Evolutionary conservation across 2,888 invertebrate species (phyloP).

Genomic region (Lepetodrilus schrolli): DNA sequence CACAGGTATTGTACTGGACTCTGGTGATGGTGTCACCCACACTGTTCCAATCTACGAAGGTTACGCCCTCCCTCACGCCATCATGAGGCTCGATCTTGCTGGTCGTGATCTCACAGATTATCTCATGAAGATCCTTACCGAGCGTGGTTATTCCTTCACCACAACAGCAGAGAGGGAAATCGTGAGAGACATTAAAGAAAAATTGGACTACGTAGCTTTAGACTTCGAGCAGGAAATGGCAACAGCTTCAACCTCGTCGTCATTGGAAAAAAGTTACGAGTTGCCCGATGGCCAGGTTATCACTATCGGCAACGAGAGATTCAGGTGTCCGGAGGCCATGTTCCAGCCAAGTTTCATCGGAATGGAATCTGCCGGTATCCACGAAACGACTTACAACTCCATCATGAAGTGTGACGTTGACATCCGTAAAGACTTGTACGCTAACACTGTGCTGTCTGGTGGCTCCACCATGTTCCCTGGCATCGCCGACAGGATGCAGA

Average conservation of each 20-base stretch:
- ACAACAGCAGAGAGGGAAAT: slow-evolving; percentile 91
- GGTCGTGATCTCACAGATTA: slow-evolving; percentile 65
- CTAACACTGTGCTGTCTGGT: slow-evolving; percentile 62
- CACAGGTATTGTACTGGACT: slow-evolving; percentile 95
- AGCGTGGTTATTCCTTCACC: slow-evolving; percentile 72
- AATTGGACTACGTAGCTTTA: slow-evolving; percentile 91
- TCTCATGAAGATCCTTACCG: slow-evolving; percentile 78
- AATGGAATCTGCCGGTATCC: slow-evolving; percentile 69
- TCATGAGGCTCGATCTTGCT: slow-evolving; percentile 59
- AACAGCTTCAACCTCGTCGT: slow-evolving; percentile 91
- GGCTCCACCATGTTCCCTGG: slow-evolving; percentile 70
- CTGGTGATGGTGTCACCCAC: slow-evolving; percentile 96
- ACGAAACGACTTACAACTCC: slow-evolving; percentile 63
- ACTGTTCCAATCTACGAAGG: slow-evolving; percentile 83
- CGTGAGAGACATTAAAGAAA: slow-evolving; percentile 94
- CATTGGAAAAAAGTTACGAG: slow-evolving; percentile 90
- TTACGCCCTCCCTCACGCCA: slow-evolving; percentile 64
- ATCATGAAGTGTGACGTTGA: slow-evolving; percentile 65
- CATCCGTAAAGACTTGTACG: slow-evolving; percentile 60
- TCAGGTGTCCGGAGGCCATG: slow-evolving; percentile 63
- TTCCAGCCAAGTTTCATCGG: slow-evolving; percentile 72
- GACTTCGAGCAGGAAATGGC: slow-evolving; percentile 95
- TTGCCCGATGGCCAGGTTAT: slow-evolving; percentile 74
- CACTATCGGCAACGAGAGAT: slow-evolving; percentile 72
- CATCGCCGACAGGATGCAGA: slow-evolving; percentile 62